Evolutionary conservation across 92 coral and sea anemone genomes (phyloP).

Genomic region (Palythoa heliodiscus): DNA sequence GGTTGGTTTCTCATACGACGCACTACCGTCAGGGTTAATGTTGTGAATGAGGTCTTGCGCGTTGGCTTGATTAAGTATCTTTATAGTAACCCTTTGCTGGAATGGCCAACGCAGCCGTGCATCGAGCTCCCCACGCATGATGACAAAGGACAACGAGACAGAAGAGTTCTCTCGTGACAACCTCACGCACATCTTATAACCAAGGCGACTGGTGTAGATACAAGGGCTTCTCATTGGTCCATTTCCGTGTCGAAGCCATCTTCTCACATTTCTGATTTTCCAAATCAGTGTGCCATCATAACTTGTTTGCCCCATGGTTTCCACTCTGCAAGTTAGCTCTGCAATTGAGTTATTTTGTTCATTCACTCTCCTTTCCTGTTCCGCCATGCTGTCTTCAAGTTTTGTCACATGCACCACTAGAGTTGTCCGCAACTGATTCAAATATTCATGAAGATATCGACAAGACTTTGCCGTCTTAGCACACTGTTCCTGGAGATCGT

Average conservation of each 20-base stretch:
- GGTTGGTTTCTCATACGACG: no score
- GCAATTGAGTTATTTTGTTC: background rate
- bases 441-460: no score
- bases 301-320: background rate
- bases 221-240: background rate
- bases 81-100: constrained; percentile 8
- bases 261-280: background rate
- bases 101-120: constrained; percentile 29
- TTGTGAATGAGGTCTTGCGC: no score
- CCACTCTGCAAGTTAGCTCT: background rate
- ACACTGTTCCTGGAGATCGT: no score
- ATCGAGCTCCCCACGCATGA: constrained; percentile 23
- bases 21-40: no score
- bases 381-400: no score
- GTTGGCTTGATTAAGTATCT: background rate
- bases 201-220: constrained; percentile 13
- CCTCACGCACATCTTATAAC: constrained; percentile 19
- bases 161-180: background rate
- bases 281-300: background rate
- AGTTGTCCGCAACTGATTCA: no score
- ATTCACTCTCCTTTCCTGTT: background rate
- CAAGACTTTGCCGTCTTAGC: no score
- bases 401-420: background rate
- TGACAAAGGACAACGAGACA: background rate
- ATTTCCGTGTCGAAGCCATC: background rate